Conservation (phyloP, 2,113 vertebrate species). For the Epinephelus cyanopodus region DNA sequence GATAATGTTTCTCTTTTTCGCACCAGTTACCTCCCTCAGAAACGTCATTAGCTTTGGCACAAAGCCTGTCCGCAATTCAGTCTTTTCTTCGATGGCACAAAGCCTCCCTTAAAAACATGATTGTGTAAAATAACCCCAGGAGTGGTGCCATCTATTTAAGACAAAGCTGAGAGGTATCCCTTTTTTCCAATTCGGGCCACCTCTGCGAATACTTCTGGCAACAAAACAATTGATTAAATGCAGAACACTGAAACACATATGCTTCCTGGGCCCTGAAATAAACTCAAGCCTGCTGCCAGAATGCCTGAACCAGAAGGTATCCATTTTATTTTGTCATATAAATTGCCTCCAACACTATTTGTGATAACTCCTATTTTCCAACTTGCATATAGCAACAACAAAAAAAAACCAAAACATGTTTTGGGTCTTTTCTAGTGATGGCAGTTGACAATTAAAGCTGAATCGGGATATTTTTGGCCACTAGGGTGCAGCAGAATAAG, state of each 20-base stretch:
- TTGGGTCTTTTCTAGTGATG: background rate
- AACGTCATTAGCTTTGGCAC: slow-evolving; percentile 35
- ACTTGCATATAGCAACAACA: background rate
- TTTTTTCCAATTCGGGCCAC: background rate
- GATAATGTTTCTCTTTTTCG: slow-evolving; percentile 29
- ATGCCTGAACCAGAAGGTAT: background rate
- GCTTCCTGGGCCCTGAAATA: background rate
- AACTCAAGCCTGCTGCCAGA: slow-evolving; percentile 11
- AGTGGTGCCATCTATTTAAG: background rate
- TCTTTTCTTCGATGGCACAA: slow-evolving; percentile 44
- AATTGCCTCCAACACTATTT: background rate
- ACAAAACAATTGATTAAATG: slow-evolving; percentile 12
- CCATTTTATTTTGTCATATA: background rate
- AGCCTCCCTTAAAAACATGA: slow-evolving; percentile 14
- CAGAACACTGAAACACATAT: slow-evolving; percentile 17
- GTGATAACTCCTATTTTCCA: background rate
- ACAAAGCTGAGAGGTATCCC: slow-evolving; percentile 2
- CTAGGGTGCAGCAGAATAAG: background rate
- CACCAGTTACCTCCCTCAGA: slow-evolving; percentile 10
- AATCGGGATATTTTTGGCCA: background rate
- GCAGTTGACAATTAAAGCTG: background rate
- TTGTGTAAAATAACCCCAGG: background rate
- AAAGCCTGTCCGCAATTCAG: background rate
- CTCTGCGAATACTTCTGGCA: slow-evolving; percentile 13
- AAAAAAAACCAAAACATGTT: too few species aligned